Evolutionary conservation across 2,797 vertebrate genomes (phyloP).

Genomic region (Anableps anableps): DNA sequence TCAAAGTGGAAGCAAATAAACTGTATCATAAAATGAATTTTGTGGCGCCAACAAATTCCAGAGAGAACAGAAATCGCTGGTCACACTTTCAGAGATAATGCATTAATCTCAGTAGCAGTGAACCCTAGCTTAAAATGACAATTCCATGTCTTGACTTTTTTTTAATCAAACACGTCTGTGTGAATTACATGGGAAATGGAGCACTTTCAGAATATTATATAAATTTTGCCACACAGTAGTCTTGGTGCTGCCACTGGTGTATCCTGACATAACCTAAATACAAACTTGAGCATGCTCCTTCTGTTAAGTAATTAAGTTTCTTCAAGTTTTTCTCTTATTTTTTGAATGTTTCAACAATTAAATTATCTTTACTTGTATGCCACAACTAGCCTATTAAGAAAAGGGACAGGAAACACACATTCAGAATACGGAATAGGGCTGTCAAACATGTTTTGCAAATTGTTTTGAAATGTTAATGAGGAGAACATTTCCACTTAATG

Average conservation of each 20-base stretch:
- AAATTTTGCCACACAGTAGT: not conserved
- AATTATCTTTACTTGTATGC: not conserved
- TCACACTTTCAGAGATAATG: not conserved
- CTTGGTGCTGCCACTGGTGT: not conserved
- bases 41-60: not conserved
- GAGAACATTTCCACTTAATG: too few species aligned
- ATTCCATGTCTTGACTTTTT: not conserved
- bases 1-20: not conserved
- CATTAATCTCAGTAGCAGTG: not conserved
- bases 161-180: not conserved
- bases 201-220: not conserved
- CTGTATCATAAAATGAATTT: not conserved
- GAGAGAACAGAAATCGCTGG: not conserved
- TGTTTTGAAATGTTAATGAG: too few species aligned
- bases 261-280: not conserved
- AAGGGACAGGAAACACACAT: not conserved
- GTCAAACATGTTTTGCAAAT: too few species aligned
- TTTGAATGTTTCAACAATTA: too few species aligned
- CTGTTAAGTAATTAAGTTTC: not conserved
- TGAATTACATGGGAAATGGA: not conserved
- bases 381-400: not conserved
- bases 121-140: not conserved
- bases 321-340: not conserved
- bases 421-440: not conserved
- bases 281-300: not conserved